These are phyloP conservation scores for Nasonia oneida DNA, from an alignment of 2,888 invertebrate species.

Conservation along the genomic window DNA sequence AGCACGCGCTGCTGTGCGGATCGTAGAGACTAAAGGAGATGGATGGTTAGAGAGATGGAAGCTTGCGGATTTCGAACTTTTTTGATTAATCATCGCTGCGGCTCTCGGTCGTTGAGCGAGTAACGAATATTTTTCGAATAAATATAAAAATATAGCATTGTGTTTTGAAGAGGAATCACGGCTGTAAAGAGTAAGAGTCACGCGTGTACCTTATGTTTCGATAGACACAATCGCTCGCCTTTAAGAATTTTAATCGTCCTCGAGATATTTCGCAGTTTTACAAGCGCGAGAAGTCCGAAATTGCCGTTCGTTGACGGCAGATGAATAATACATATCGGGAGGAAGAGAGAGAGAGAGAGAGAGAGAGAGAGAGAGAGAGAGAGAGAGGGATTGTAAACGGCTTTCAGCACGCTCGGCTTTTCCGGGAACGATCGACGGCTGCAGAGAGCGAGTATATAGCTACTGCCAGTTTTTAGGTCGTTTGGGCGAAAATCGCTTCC, in stretches of 20 bases:
- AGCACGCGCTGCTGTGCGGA: background rate
- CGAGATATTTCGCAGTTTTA: constrained; percentile 3
- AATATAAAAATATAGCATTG: no score
- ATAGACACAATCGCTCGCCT: no score
- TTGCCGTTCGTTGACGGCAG: background rate
- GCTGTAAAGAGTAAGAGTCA: no score
- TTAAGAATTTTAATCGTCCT: constrained; percentile 31
- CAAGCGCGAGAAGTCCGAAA: background rate
- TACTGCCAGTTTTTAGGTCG: constrained; percentile 64
- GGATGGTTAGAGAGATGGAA: constrained; percentile 26
- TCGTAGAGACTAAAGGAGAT: constrained; percentile 24
- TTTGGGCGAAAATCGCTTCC: constrained; percentile 56
- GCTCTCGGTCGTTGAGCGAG: no score
- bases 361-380: no score
- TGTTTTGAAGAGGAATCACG: no score
- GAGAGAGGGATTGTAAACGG: constrained; percentile 40
- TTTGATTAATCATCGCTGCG: background rate
- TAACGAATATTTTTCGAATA: no score
- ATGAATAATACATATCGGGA: constrained; percentile 55
- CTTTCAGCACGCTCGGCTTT: constrained; percentile 44
- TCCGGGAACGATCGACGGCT: constrained; percentile 36
- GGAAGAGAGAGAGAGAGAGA: background rate
- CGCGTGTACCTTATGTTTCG: no score
- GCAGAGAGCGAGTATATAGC: background rate
- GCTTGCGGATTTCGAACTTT: background rate